phyloP scores from a whole-genome alignment of 2,113 vertebrate genomes.

The Beaufortia kweichowensis region DNA sequence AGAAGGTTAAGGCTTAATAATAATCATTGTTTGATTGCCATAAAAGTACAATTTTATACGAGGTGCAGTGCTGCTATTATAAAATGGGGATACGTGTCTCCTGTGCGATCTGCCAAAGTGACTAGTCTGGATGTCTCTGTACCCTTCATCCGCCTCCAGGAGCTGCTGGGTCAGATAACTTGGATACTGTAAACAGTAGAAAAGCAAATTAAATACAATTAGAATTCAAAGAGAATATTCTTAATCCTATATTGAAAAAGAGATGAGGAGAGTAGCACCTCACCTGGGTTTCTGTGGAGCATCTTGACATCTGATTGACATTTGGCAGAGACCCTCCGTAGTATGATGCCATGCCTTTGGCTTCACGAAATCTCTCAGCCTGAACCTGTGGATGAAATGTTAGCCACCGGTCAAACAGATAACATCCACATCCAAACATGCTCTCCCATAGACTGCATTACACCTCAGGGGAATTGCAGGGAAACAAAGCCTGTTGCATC shows the following conservation, averaged over 20 bases:
- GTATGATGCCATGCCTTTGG: slow-evolving; percentile 74
- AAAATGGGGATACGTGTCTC: slow-evolving; percentile 80
- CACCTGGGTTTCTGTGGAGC: slow-evolving; percentile 77
- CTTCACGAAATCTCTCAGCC: slow-evolving; percentile 80
- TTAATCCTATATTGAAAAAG: neutral
- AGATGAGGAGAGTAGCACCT: slow-evolving; percentile 18
- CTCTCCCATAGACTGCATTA: neutral
- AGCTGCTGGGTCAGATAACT: slow-evolving; percentile 76
- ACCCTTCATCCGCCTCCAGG: slow-evolving; percentile 79
- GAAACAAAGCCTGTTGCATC: neutral
- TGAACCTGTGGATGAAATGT: slow-evolving; percentile 71
- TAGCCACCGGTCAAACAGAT: neutral
- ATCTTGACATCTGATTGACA: slow-evolving; percentile 83
- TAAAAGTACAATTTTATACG: neutral
- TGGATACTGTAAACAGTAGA: slow-evolving; percentile 2
- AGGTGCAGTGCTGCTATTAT: no score
- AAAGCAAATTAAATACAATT: neutral
- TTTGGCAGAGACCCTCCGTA: slow-evolving; percentile 86
- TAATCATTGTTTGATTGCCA: neutral
- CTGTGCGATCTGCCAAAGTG: slow-evolving; percentile 76
- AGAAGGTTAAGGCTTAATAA: slow-evolving; percentile 64
- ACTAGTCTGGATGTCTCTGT: slow-evolving; percentile 77
- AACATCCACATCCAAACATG: neutral
- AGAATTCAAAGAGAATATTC: neutral
- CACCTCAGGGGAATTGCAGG: neutral